These are phyloP conservation scores for Drosophila parvula DNA, from an alignment of 1,140 invertebrate genomes.

Conservation along the genomic window DNA sequence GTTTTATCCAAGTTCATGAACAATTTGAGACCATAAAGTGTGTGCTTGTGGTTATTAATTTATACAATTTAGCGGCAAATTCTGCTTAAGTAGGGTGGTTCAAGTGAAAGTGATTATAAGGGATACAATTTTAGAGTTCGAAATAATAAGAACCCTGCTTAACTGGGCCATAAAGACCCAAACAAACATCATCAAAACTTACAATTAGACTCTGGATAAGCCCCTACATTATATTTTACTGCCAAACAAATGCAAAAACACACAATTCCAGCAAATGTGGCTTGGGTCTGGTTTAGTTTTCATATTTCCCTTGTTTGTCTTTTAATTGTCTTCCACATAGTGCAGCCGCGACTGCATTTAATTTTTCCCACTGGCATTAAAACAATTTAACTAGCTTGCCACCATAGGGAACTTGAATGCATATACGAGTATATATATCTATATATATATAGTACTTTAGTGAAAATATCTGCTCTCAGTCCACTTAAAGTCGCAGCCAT, in stretches of 20 bases:
- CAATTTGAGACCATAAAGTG: constrained; percentile 52
- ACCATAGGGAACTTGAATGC: not conserved
- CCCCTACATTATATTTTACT: not conserved
- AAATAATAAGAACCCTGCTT: constrained; percentile 9
- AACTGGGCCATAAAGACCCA: not conserved
- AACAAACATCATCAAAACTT: not conserved
- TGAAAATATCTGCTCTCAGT: not conserved
- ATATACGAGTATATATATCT: not conserved
- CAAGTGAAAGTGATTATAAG: not conserved
- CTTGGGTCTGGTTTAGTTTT: not conserved
- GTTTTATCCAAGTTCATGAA: constrained; percentile 28
- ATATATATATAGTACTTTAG: not conserved
- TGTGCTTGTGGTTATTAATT: constrained; percentile 51
- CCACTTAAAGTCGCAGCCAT: constrained; percentile 32
- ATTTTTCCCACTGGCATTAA: constrained; percentile 55
- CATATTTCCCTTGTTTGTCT: constrained; percentile 24
- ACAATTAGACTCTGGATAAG: constrained; percentile 4
- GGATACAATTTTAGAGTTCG: not conserved
- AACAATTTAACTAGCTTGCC: constrained; percentile 57
- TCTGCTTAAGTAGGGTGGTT: not conserved
- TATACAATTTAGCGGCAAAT: constrained; percentile 53
- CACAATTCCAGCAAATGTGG: not conserved
- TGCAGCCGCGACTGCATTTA: constrained; percentile 45
- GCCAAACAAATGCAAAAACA: constrained; percentile 7
- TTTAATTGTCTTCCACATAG: constrained; percentile 41